phyloP scores from a whole-genome alignment of 2,888 invertebrate genomes.

The Xanthia icteritia region DNA sequence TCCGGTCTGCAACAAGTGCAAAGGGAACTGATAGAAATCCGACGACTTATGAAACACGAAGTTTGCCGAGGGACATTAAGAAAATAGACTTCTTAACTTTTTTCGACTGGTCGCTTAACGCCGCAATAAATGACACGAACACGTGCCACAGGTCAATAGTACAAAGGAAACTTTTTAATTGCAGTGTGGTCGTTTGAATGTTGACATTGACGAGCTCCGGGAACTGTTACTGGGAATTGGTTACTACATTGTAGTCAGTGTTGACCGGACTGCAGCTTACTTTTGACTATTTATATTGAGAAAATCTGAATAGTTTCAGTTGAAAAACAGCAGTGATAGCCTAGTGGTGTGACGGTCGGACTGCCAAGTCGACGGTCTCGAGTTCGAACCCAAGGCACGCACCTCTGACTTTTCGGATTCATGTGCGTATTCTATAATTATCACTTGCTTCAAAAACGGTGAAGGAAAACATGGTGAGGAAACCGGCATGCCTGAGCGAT shows the following conservation, averaged over 20 bases:
- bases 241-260: neutral
- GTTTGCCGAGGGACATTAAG: too few relatives aligned
- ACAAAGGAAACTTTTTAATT: slow-evolving; percentile 38
- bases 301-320: neutral
- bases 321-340: neutral
- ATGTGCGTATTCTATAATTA: too few relatives aligned
- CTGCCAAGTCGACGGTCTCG: too few relatives aligned
- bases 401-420: too few relatives aligned
- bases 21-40: too few relatives aligned
- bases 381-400: too few relatives aligned
- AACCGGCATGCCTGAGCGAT: too few relatives aligned
- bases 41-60: too few relatives aligned
- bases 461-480: too few relatives aligned
- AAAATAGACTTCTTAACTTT: slow-evolving; percentile 2
- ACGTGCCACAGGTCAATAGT: slow-evolving; percentile 44
- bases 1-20: too few relatives aligned
- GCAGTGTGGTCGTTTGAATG: neutral
- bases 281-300: neutral
- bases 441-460: too few relatives aligned
- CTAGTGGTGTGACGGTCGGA: too few relatives aligned
- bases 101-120: slow-evolving; percentile 13
- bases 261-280: neutral
- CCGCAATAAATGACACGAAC: slow-evolving; percentile 30
- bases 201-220: slow-evolving; percentile 23
- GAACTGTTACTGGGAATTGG: slow-evolving; percentile 16